A percentile compares a stretch with the other conserved stretches of the same genome.
Conservation (phyloP, 1,140 invertebrate genomes). For the Nylanderia fulva region DNA sequence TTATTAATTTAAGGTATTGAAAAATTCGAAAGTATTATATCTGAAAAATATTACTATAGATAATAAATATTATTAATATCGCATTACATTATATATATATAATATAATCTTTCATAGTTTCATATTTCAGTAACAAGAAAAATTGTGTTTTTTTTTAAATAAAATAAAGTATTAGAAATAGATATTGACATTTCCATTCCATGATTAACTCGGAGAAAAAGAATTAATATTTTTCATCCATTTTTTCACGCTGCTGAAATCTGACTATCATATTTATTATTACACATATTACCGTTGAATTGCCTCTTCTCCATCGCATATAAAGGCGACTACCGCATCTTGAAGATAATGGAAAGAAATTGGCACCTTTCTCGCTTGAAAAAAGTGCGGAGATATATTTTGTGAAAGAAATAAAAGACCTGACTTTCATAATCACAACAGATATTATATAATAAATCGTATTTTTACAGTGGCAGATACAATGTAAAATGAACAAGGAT, state of each 20-base stretch:
- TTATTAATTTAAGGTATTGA: neutral
- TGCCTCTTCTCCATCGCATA: neutral
- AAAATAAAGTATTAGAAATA: neutral
- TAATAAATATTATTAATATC: conserved; percentile 15
- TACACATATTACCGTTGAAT: no score
- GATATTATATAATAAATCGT: conserved; percentile 84
- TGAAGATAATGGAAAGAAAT: neutral
- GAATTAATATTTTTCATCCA: no score
- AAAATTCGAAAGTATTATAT: conserved; percentile 3
- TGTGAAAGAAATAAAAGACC: conserved; percentile 22
- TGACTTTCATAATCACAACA: conserved; percentile 83
- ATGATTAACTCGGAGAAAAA: neutral
- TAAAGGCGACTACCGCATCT: neutral
- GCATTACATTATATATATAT: neutral
- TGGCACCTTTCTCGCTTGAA: neutral
- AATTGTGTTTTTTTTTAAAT: neutral
- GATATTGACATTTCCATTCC: neutral
- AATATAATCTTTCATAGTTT: neutral
- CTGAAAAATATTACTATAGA: neutral
- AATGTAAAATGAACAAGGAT: conserved; percentile 83
- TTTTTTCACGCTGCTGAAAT: no score
- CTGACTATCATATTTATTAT: no score
- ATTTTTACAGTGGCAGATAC: conserved; percentile 84
- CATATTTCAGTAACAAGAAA: neutral
- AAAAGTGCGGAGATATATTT: neutral